These are phyloP conservation scores for Gibbula magus DNA, from an alignment of 2,888 invertebrate genomes.

Conservation along the genomic window DNA sequence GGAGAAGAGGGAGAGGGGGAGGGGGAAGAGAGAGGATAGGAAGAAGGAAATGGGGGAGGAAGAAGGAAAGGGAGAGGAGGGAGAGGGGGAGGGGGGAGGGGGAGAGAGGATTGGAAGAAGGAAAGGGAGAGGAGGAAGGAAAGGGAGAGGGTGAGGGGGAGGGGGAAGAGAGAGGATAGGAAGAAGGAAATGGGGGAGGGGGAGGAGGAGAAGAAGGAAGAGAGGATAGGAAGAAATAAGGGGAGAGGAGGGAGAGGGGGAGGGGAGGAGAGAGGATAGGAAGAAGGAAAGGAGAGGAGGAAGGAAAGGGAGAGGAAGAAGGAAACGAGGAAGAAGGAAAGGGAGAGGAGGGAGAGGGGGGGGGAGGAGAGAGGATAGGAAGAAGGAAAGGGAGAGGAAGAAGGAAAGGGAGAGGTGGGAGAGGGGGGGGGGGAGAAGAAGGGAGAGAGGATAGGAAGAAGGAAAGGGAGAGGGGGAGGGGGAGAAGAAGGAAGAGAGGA, in stretches of 20 bases:
- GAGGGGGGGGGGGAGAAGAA: slow-evolving; percentile 24
- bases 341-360: background rate
- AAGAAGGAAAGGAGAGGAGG: background rate
- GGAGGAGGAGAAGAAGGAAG: background rate
- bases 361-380: slow-evolving; percentile 9
- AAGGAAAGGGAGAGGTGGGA: slow-evolving; percentile 20
- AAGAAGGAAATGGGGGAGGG: background rate
- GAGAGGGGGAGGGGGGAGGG: too few relatives aligned
- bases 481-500: slow-evolving; percentile 23
- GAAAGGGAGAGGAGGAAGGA: background rate
- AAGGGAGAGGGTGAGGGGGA: background rate
- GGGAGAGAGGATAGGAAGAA: slow-evolving; percentile 17
- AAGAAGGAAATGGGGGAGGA: too few relatives aligned
- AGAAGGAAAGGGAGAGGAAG: slow-evolving; percentile 16
- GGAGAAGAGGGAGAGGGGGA: too few relatives aligned
- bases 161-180: background rate
- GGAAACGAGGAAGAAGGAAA: slow-evolving; percentile 14
- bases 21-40: too few relatives aligned
- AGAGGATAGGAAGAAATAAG: background rate
- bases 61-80: too few relatives aligned
- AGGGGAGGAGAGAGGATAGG: background rate
- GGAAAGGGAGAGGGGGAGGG: slow-evolving; percentile 27
- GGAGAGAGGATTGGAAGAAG: too few relatives aligned
- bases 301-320: slow-evolving; percentile 20
- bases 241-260: background rate